Evolutionary conservation across 2,797 vertebrate genomes (phyloP), one percentile per base, ranked within the genome.

Genomic region (Acipenser ruthenus): DNA sequence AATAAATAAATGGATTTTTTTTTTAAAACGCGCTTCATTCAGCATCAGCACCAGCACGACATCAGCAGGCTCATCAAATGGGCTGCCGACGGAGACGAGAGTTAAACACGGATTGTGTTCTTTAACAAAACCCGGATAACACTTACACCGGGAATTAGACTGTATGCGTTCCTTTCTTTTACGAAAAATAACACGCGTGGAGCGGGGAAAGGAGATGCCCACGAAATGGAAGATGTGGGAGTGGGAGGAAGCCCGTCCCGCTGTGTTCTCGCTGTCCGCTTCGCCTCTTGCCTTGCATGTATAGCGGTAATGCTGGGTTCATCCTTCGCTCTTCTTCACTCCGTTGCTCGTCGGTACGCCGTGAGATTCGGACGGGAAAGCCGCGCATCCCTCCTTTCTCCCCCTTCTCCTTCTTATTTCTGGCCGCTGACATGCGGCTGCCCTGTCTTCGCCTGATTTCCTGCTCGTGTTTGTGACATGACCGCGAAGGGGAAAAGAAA

Each of bases 401-500:
- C 52, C 12, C 12, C 52, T 58, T 72, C 73, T 70, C 75, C 71
- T 70, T 74, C 74, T 74, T 76, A 73, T 78, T 77, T 82, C 85
- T 65, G 75, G 73, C 76, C 79, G 82, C 72, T 72, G 72, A 72
- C 64, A 72, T 81, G 81, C 78, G 75, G 80, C 77, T 75, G 75
- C 76, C 76, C 78, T 80, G 78, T 72, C 79, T 77, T 62, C 76
- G 76, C 76, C 79, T 79, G 72, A 75, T 78, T 72, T 47, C 61
- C 61, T 18, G 60, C 67, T 71, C 80, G 75, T 73, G 80, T 72
- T 77, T 78, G 79, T 90, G 88, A 89, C 85, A 91, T 91, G 90
- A 88, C 81, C 83, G 81, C 84, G 77, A 82, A 81, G 77, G 84
- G 79, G 72, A 86, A 83, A 87, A 82, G 81, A 86, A 77, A 79